phyloP scores from a whole-genome alignment of 92 coral and sea anemone genomes.

The Zoanthus gigantus region DNA sequence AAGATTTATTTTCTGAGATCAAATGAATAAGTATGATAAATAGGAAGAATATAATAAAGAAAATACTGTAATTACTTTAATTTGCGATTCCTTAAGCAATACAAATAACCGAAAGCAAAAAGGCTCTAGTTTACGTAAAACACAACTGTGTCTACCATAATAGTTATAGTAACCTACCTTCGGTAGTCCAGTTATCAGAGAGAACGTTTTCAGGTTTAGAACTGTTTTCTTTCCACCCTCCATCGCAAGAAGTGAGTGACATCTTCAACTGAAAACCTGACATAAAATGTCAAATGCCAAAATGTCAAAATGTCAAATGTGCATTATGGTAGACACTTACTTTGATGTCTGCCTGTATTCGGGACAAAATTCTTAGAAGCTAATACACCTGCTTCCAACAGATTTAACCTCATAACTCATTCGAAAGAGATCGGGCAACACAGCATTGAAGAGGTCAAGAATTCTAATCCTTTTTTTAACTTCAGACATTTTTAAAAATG shows the following conservation, averaged over 20 bases:
- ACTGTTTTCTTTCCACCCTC: conserved; percentile 88
- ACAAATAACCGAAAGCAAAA: too few relatives aligned
- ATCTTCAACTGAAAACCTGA: conserved; percentile 83
- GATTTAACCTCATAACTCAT: background rate
- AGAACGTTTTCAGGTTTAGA: conserved; percentile 93
- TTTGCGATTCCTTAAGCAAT: too few relatives aligned
- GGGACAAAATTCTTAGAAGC: background rate
- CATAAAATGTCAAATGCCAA: background rate
- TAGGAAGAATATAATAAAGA: too few relatives aligned
- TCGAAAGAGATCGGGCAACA: background rate
- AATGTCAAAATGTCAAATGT: background rate
- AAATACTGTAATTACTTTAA: too few relatives aligned
- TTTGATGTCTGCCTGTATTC: background rate
- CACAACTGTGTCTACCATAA: too few relatives aligned
- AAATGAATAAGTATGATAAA: too few relatives aligned
- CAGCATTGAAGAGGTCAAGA: too few relatives aligned
- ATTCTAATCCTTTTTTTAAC: too few relatives aligned
- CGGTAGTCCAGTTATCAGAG: conserved; percentile 95
- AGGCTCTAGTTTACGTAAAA: too few relatives aligned
- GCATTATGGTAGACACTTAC: background rate
- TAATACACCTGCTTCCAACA: background rate
- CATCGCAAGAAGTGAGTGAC: conserved; percentile 91
- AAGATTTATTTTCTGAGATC: too few relatives aligned
- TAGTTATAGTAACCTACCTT: conserved; percentile 62
- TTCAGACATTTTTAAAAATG: too few relatives aligned